Conservation (phyloP, 2,113 vertebrate genomes). For the Cyphomyrus plagiostoma region DNA sequence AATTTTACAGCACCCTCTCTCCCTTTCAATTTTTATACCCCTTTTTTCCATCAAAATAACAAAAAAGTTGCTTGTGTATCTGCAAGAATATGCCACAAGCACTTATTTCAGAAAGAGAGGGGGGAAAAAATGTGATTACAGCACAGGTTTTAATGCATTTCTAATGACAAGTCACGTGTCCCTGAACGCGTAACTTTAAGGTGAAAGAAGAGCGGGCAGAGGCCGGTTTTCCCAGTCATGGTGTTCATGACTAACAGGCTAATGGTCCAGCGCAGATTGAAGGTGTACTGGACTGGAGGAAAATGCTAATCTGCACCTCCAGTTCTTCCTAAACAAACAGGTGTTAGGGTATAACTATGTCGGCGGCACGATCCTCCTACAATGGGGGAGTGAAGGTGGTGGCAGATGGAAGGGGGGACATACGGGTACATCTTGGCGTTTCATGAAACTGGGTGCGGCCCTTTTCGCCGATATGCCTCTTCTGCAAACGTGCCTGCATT, state of each 20-base stretch:
- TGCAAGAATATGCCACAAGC: neutral
- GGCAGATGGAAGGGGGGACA: neutral
- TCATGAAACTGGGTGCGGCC: slow-evolving; percentile 44
- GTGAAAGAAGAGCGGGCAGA: neutral
- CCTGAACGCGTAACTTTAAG: neutral
- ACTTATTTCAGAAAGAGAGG: neutral
- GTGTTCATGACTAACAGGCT: neutral
- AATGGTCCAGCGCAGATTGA: neutral
- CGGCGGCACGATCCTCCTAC: neutral
- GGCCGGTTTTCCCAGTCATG: neutral
- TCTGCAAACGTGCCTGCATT: slow-evolving; percentile 45
- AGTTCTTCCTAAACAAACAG: neutral
- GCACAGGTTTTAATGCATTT: neutral
- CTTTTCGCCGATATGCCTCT: slow-evolving; percentile 54
- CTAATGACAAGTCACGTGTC: neutral
- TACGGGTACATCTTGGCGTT: slow-evolving; percentile 31
- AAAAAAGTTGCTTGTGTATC: neutral
- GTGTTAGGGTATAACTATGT: neutral
- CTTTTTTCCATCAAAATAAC: neutral
- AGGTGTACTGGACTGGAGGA: neutral
- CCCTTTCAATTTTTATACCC: neutral
- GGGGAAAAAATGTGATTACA: neutral
- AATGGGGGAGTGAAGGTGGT: neutral
- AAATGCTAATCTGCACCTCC: neutral
- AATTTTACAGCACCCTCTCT: neutral